Evolutionary conservation across 2,113 vertebrate genomes (phyloP), one percentile per base, ranked within the genome.

Genomic region (Ramphastos sulfuratus): DNA sequence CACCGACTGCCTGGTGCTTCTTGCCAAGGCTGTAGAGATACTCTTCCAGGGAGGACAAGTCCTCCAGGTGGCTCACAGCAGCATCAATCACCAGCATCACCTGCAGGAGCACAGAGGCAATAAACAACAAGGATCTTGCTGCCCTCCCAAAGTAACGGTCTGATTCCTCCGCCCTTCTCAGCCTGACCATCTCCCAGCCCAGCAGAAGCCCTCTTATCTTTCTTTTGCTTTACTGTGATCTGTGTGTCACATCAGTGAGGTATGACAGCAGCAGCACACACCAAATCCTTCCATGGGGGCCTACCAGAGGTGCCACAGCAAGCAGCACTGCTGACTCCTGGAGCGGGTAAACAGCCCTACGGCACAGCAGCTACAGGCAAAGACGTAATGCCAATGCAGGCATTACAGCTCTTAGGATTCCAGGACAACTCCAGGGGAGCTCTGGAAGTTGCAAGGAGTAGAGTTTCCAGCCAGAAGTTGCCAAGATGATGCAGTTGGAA

Each of bases 81-180:
- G 98, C 98, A 50, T 99, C 99, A 1, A 99, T 98, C 94, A 99
- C 99, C 20, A 99, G 95, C 99, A 99, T 99, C 82, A 99, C 99
- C 99, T 99, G 90, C 33, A 88, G 78, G 44, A 79, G 19, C 74
- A 86, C 9, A 61, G 79, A 76, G 15, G 65, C 46, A 27, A 27
- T 55, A 66, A 91, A 59, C 14, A 69, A 58, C 55, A 75, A 81
- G 48, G 52, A 15, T 54, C 70, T 24, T 72, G 28, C n/a, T 69
- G 42, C n/a, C 12, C 27, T 70, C 37, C 8, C n/a, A 58, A 14
- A 75, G 18, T 16, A 82, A 33, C 5, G 15, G 4, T 12, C 44
- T 83, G 33, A 77, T 8, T 21, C 5, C 9, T 70, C 61, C 37
- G 31, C 14, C 25, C 19, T 55, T 48, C 61, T 78, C n/a, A 65